These are phyloP conservation scores for Scaptomyza hsui DNA, from an alignment of 1,140 invertebrate genomes.

Conservation along the genomic window DNA sequence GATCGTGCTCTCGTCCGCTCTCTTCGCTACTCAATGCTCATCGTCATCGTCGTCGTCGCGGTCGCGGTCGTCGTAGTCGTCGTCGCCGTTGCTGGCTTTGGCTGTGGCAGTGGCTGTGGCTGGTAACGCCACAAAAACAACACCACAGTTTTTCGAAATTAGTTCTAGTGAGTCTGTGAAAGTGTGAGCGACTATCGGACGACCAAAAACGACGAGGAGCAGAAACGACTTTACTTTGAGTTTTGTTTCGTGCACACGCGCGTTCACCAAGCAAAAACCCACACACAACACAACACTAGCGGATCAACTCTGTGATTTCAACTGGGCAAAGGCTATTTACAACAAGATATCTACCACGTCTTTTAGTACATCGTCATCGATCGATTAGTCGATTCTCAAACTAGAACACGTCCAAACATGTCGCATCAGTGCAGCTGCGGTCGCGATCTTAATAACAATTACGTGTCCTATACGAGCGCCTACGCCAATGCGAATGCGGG, in stretches of 20 bases:
- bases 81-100: slow-evolving; percentile 25
- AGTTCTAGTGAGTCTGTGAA: slow-evolving; percentile 84
- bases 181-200: slow-evolving; percentile 81
- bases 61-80: slow-evolving; percentile 4
- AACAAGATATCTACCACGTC: neutral
- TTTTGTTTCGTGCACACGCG: slow-evolving; percentile 40
- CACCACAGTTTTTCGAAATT: slow-evolving; percentile 81
- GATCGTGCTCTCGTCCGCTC: slow-evolving; percentile 38
- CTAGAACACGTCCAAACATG: slow-evolving; percentile 74
- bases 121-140: slow-evolving; percentile 72
- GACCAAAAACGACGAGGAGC: slow-evolving; percentile 42
- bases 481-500: slow-evolving; percentile 76
- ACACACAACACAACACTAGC: slow-evolving; percentile 22
- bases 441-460: slow-evolving; percentile 84
- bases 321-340: slow-evolving; percentile 16
- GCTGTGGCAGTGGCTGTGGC: slow-evolving; percentile 62
- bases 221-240: slow-evolving; percentile 42
- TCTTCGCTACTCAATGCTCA: slow-evolving; percentile 50
- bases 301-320: slow-evolving; percentile 13
- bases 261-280: slow-evolving; percentile 20
- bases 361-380: slow-evolving; percentile 1
- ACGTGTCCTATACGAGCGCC: slow-evolving; percentile 82
- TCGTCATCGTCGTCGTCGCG: slow-evolving; percentile 20
- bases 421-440: slow-evolving; percentile 84
- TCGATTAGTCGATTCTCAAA: slow-evolving; percentile 18